phyloP scores from a whole-genome alignment of 2,113 vertebrate species.

The Heliornis fulica region DNA sequence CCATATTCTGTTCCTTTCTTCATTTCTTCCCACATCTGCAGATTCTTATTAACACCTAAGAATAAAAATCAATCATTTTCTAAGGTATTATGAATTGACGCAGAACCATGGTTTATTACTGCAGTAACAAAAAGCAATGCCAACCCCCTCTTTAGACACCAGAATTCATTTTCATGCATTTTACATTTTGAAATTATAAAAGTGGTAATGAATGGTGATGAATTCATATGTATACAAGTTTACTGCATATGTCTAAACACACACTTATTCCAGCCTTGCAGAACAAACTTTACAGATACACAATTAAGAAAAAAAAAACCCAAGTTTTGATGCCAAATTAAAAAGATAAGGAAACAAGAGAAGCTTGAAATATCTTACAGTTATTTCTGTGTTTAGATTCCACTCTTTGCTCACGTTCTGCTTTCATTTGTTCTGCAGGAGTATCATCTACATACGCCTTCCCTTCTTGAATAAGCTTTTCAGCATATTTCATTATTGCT shows the following conservation, averaged over 20 bases:
- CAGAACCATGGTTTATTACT: neutral
- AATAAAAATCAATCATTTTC: neutral
- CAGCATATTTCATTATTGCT: constrained; percentile 85
- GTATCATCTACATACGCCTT: constrained; percentile 95
- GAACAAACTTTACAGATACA: neutral
- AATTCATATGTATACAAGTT: neutral
- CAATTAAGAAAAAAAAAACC: neutral
- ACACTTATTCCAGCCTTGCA: neutral
- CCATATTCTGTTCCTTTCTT: constrained; percentile 87
- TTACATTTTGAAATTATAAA: neutral
- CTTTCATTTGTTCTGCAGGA: constrained; percentile 93
- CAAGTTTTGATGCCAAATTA: neutral
- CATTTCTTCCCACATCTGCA: constrained; percentile 96
- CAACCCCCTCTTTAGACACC: neutral
- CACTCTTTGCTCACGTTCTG: constrained; percentile 88
- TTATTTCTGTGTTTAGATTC: constrained; percentile 89
- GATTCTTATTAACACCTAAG: constrained; percentile 91
- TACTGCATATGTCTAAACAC: neutral
- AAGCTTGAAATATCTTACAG: constrained; percentile 75
- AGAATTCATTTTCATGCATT: neutral
- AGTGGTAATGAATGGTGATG: neutral
- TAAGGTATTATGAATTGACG: neutral
- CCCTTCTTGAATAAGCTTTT: constrained; percentile 88
- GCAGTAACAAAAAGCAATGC: neutral
- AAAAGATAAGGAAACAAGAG: neutral